A percentile compares a stretch with the other conserved stretches of the same genome.
phyloP scores from a whole-genome alignment of 1,140 invertebrate species.

The Dendroctonus ponderosae region DNA sequence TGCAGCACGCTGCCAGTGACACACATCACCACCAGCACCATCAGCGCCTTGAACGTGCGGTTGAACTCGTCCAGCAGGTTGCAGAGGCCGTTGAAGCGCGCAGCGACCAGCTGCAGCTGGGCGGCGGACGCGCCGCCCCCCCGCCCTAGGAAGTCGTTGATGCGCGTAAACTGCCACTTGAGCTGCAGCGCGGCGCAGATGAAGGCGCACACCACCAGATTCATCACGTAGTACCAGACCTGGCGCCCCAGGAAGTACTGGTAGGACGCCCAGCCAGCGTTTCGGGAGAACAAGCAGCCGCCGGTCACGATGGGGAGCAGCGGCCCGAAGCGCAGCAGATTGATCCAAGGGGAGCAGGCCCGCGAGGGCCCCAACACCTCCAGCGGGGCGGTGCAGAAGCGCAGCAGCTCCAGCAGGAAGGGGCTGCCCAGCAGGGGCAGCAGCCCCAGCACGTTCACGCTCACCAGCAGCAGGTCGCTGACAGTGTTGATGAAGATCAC shows the following conservation, averaged over 20 bases:
- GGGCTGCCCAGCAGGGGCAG: background rate
- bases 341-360: background rate
- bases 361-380: background rate
- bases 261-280: background rate
- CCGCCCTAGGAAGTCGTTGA: background rate
- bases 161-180: background rate
- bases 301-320: background rate
- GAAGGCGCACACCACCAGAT: background rate
- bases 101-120: background rate
- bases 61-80: constrained; percentile 4
- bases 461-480: constrained; percentile 1
- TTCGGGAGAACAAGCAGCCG: background rate
- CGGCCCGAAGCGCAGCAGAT: background rate
- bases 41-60: background rate
- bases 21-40: background rate
- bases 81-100: background rate
- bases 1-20: background rate
- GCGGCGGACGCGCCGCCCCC: background rate
- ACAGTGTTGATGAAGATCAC: background rate
- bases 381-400: background rate
- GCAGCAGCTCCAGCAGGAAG: background rate
- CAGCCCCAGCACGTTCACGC: background rate
- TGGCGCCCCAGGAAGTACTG: constrained; percentile 3
- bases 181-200: background rate
- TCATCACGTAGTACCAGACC: constrained; percentile 3